These are phyloP conservation scores for Ochotona curzoniae DNA, from an alignment of 2,113 vertebrate species.

Conservation along the genomic window DNA sequence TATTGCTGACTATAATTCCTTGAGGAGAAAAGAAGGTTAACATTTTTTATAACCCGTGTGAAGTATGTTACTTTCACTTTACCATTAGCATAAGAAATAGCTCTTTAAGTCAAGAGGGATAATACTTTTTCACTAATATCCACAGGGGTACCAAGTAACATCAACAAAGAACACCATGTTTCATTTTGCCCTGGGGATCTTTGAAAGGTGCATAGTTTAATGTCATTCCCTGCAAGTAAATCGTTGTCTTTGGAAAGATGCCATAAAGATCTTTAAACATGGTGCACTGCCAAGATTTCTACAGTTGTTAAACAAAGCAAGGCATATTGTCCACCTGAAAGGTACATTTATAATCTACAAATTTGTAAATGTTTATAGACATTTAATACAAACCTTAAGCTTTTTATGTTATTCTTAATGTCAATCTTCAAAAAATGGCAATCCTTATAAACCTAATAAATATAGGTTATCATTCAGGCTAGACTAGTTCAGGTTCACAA, in stretches of 20 bases:
- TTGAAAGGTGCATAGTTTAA: slow-evolving; percentile 66
- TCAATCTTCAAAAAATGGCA: not conserved
- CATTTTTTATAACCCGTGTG: slow-evolving; percentile 61
- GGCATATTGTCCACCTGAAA: not conserved
- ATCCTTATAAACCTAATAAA: not conserved
- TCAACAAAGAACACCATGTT: slow-evolving; percentile 73
- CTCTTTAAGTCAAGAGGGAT: slow-evolving; percentile 69
- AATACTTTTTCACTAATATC: slow-evolving; percentile 75
- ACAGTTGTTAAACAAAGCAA: slow-evolving; percentile 35
- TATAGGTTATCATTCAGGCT: not conserved
- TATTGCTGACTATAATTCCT: slow-evolving; percentile 69
- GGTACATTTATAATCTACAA: not conserved
- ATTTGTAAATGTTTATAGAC: not conserved
- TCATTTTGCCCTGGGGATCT: slow-evolving; percentile 66
- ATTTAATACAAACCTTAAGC: not conserved
- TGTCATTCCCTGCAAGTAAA: slow-evolving; percentile 66
- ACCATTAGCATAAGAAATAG: slow-evolving; percentile 74
- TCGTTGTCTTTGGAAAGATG: slow-evolving; percentile 56
- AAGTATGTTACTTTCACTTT: slow-evolving; percentile 70
- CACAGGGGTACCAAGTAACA: slow-evolving; percentile 53
- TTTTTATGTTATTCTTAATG: not conserved
- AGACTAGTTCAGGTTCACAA: not conserved
- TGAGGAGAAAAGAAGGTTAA: slow-evolving; percentile 64
- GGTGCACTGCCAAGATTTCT: slow-evolving; percentile 43
- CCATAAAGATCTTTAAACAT: slow-evolving; percentile 38